Evolutionary conservation across 1,140 invertebrate genomes (phyloP), one percentile per base, ranked within the genome.

Genomic region (Drosophila sp.): DNA sequence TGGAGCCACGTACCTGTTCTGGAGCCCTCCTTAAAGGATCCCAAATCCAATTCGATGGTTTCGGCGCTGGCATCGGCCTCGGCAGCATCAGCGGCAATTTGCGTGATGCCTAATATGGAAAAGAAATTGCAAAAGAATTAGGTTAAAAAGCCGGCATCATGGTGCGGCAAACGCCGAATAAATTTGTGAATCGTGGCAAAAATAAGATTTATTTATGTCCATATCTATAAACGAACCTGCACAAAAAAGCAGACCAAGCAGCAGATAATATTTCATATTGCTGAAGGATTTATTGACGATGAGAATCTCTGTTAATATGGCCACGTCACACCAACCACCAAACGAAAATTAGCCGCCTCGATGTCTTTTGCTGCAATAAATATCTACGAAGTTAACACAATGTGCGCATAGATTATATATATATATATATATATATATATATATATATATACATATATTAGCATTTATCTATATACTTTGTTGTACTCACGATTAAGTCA

Each of bases 1-100:
- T 58, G 69, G 71, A 76, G 82, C 23, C 23, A 62, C 76, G 91
- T 93, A 97, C 96, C 96, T 93, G 97, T 98, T 93, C 96, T 94
- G 10, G 96, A 97, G 66, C 94, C 97, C 92, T 98, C 97, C 78
- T 95, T 94, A 68, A 95, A 96, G 32, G 95, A 94, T 3, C 96
- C 96, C 54, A 98, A 92, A 92, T 98, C 95, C 41, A 94, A 82
- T 47, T 97, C 96, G 27, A 97, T 94, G 17, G 90, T 94, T 80
- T 93, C 93, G 3, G 92, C 92, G 66, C 93, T 91, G 70, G 91
- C 93, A 63, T 93, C 92, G 8, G 35, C 35, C 71, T 93, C 93
- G 65, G 54, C 65, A 54, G 93, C 91, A 50, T 50, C 44, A n/a
- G 81, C 91, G 25, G 86, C 87, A 58, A 91, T 85, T 67, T 92